phyloP scores from a whole-genome alignment of 2,888 invertebrate genomes.

The Argynnis bischoffii region DNA sequence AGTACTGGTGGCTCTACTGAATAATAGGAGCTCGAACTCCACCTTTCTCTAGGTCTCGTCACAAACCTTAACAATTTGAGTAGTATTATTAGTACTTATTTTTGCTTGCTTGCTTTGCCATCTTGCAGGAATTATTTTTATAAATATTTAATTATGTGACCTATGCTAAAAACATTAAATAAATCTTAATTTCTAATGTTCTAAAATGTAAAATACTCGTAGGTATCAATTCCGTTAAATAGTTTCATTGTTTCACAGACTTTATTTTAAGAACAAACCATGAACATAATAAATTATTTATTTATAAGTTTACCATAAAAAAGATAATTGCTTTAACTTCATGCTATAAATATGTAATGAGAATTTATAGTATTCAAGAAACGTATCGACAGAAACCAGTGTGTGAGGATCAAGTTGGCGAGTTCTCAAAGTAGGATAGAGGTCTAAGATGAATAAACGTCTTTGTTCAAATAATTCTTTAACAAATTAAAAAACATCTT shows the following conservation, averaged over 20 bases:
- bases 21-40: too few relatives aligned
- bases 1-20: too few relatives aligned
- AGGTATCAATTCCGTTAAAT: too few relatives aligned
- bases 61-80: too few relatives aligned
- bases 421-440: conserved; percentile 19
- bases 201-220: too few relatives aligned
- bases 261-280: neutral
- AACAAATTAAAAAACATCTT: neutral
- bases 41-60: too few relatives aligned
- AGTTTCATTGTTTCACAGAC: neutral
- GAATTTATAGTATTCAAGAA: conserved; percentile 22
- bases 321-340: conserved; percentile 16
- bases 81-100: too few relatives aligned
- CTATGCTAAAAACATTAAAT: too few relatives aligned
- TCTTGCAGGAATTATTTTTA: too few relatives aligned
- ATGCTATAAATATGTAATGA: conserved; percentile 24
- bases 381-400: conserved; percentile 25
- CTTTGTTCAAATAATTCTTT: neutral
- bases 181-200: too few relatives aligned
- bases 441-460: conserved; percentile 8
- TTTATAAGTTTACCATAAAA: conserved; percentile 9
- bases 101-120: too few relatives aligned
- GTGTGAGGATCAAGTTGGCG: conserved; percentile 27
- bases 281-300: conserved; percentile 13
- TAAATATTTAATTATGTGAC: too few relatives aligned